Evolutionary conservation across 2,113 vertebrate species (phyloP).

Genomic region (Channa argus): DNA sequence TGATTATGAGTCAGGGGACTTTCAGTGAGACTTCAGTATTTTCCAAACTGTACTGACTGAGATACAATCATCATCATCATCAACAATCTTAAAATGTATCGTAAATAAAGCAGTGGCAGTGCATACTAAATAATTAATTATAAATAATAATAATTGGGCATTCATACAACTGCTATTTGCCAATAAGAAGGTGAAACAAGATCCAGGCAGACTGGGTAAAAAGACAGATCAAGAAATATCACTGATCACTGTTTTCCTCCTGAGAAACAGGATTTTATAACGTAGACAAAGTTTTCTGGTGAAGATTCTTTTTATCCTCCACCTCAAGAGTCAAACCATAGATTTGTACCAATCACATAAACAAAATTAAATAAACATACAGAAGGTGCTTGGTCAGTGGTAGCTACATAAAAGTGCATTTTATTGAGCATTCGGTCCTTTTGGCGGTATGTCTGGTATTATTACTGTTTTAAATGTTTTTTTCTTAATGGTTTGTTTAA

Average conservation of each 20-base stretch:
- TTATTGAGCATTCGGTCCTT: no score
- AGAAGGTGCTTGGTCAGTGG: no score
- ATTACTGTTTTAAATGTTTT: no score
- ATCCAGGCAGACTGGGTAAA: background rate
- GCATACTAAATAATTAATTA: no score
- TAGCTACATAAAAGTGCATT: no score
- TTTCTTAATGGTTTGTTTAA: no score
- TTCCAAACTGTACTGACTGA: slow-evolving; percentile 4
- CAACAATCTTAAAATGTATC: background rate
- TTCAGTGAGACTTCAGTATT: background rate
- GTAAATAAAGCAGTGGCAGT: no score
- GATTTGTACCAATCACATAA: no score
- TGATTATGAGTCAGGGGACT: background rate
- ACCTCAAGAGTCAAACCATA: background rate
- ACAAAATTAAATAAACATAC: no score
- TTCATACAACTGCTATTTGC: background rate
- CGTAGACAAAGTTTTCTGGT: no score
- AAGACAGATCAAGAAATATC: background rate
- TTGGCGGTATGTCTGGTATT: no score
- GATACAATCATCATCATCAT: background rate
- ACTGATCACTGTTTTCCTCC: background rate
- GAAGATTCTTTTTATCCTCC: background rate
- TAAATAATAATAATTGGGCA: slow-evolving; percentile 11
- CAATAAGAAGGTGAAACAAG: background rate
- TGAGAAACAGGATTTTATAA: background rate